Evolutionary conservation across 2,888 invertebrate genomes (phyloP).

Genomic region (Tipula lateralis): DNA sequence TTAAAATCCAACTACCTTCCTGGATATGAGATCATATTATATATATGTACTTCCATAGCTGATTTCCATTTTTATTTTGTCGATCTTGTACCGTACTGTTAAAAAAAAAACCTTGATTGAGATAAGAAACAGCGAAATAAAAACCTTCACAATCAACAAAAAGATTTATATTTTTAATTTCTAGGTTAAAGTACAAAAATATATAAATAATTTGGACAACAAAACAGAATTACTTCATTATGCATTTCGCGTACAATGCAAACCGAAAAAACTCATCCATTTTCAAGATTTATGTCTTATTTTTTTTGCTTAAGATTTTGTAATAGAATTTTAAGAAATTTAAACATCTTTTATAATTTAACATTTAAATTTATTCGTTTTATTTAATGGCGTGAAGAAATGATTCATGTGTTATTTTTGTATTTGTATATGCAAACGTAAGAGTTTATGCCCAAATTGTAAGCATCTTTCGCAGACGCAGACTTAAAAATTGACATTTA

Average conservation of each 20-base stretch:
- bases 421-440: not conserved
- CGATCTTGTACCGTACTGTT: not conserved
- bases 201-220: not conserved
- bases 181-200: not conserved
- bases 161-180: not conserved
- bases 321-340: not conserved
- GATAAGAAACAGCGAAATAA: not conserved
- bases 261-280: not conserved
- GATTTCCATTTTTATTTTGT: not conserved
- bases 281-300: not conserved
- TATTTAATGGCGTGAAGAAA: slow-evolving; percentile 11
- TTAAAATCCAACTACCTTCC: not conserved
- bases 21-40: not conserved
- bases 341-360: not conserved
- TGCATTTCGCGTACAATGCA: not conserved
- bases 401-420: slow-evolving; percentile 9
- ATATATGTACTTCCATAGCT: not conserved
- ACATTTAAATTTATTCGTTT: not conserved
- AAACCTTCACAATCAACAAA: not conserved
- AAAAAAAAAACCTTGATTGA: not conserved
- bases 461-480: not conserved
- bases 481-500: not conserved
- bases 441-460: too few species aligned
- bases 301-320: not conserved
- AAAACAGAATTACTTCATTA: not conserved